Conservation (phyloP, 30 jellyfish, hydroid and myxozoan genomes). For the Chrysaora quinquecirrha region DNA sequence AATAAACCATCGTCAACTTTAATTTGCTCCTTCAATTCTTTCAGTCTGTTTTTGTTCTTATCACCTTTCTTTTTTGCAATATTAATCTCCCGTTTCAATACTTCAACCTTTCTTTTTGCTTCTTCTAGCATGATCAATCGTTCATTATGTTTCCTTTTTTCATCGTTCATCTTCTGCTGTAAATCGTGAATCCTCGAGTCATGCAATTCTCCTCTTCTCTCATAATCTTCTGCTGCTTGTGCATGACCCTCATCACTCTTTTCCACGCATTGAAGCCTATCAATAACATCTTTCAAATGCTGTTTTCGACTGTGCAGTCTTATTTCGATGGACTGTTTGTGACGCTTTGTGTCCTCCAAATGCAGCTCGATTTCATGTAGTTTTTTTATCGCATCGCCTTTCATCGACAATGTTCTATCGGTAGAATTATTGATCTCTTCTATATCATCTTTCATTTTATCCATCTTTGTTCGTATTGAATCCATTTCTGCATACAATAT, state of each 20-base stretch:
- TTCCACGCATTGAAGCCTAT: background rate
- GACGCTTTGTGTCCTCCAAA: conserved; percentile 24
- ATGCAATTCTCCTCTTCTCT: conserved; percentile 53
- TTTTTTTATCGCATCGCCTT: conserved; percentile 5
- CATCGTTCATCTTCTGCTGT: conserved; percentile 5
- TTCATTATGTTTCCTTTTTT: conserved; percentile 11
- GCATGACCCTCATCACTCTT: conserved; percentile 11
- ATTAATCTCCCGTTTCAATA: conserved; percentile 9
- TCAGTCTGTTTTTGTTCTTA: background rate
- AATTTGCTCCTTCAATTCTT: conserved; percentile 6
- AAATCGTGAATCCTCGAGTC: conserved; percentile 14
- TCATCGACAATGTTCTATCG: conserved; percentile 10
- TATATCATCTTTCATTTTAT: conserved; percentile 30
- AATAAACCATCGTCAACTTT: background rate
- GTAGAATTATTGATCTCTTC: conserved; percentile 14
- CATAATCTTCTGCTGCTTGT: conserved; percentile 34
- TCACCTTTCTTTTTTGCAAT: background rate
- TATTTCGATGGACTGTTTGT: conserved; percentile 22
- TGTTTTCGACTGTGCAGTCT: background rate
- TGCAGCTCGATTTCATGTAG: conserved; percentile 7
- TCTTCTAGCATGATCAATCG: conserved; percentile 27
- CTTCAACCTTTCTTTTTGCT: conserved; percentile 30
- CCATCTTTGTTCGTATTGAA: conserved; percentile 41
- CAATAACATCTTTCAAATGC: conserved; percentile 2
- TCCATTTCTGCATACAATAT: conserved; percentile 15